Base-by-base conservation (phyloP, 2,797 vertebrate species). In the Oryzias sinensis region DNA sequence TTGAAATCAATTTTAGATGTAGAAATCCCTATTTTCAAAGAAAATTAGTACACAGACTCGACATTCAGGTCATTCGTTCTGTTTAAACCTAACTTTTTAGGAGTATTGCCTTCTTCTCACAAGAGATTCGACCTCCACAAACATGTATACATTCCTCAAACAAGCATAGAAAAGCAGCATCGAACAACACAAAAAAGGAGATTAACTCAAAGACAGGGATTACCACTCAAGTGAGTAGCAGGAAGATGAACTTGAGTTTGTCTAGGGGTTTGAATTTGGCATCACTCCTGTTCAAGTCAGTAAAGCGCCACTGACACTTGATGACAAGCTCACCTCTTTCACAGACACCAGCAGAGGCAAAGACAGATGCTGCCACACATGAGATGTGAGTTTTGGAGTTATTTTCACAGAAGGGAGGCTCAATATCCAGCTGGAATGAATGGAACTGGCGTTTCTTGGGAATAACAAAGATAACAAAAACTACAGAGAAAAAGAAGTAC, bases 201-300 rank as follows among this genome's bases (percentile, higher is more conserved):
- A 87, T 89, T 88, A 88, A 77, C 65, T 65, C 62, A 70, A 72
- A 80, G 74, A 82, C 80, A 82, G 65, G 83, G 84, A 88, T 87
- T 89, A 86, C 59, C 72, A 83, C 83, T 85, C 73, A 80, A 82
- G 67, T 74, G 62, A 79, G 79, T 69, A 62, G 59, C 74, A 65
- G 56, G 37, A 56, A 79, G 76, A 83, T 65, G 56, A 77, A 79
- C 73, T 78, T 73, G 68, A 65, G 65, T 70, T 76, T 77, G 79
- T 82, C 86, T 68, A 13, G 62, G 57, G 55, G 22, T 68, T 72
- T 53, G 80, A 62, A 86, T 86, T 62, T 62, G 78, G 76, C 81
- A 77, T 70, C 72, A 59, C 69, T 77, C 64, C 72, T 17, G n/a
- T 67, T 70, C 46, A 40, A 79, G 65, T 80, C 74, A 81, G 81